Base-by-base conservation (phyloP, 2,113 vertebrate genomes). In the Periophthalmodon schlosseri region DNA sequence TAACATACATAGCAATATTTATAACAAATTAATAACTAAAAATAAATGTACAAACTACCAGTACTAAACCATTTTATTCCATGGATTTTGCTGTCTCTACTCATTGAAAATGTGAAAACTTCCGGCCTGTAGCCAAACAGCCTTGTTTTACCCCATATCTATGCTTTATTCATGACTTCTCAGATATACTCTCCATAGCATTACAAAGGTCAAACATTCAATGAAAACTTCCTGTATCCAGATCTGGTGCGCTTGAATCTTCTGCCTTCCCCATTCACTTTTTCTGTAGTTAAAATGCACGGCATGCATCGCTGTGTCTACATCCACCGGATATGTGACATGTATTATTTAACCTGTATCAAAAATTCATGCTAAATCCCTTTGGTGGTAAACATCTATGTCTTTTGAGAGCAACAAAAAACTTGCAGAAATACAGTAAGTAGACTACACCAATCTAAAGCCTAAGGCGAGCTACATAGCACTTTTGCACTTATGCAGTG, bases 271-370 rank as follows among this genome's bases (percentile, higher is more conserved):
- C 64, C 7, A 47, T 14, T 28, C 34, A 34, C 69, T 82, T 65
- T 69, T 23, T 2, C 5, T 63, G 28, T 34, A 34, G 56, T 75
- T 78, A 79, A 60, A 70, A 69, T 57, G 76, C 71, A 68, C 58
- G 33, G 36, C 75, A 80, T 68, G 67, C 18, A 0, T 23, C 15
- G 0, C 13, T n/a, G 71, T 78, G 80, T 76, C 75, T 82, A 87
- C 76, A 76, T 77, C 71, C n/a, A 73, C 70, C 20, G 12, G 69
- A 83, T 84, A 79, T 73, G 78, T 67, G 71, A 50, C 75, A 87
- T 91, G 70, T 68, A 84, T 90, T 89, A 87, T 90, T 89, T 80
- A 90, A 77, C 50, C 68, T 69, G 78, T 89, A 80, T 91, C 73
- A 90, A 82, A 89, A 81, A 88, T 89, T 86, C 74, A 86, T 90